These are phyloP conservation scores for Onchidella celtica DNA, from an alignment of 2,888 invertebrate species.

Conservation along the genomic window DNA sequence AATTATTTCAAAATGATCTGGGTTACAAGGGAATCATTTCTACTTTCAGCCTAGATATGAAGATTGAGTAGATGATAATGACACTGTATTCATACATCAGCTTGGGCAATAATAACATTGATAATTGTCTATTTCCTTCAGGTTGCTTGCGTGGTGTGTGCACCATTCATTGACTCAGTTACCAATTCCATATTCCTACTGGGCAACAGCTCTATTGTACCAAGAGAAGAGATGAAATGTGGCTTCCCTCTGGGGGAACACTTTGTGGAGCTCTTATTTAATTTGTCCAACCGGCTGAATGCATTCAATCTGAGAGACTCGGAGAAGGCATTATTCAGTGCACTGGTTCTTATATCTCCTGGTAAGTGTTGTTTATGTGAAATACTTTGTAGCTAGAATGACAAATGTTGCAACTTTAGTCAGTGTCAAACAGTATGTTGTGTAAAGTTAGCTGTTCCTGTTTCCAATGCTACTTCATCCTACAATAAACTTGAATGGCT, in stretches of 20 bases:
- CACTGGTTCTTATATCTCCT: conserved; percentile 78
- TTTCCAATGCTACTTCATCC: too few relatives aligned
- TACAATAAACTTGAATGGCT: too few relatives aligned
- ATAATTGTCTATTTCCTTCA: conserved; percentile 53
- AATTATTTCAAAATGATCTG: too few relatives aligned
- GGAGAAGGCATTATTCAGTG: conserved; percentile 79
- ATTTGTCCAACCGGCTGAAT: conserved; percentile 77
- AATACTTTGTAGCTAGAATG: too few relatives aligned
- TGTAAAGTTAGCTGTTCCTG: too few relatives aligned
- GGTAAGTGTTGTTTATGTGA: conserved; percentile 62
- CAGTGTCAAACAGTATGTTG: too few relatives aligned
- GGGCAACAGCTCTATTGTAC: conserved; percentile 70
- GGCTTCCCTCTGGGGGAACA: conserved; percentile 77
- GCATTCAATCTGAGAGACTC: conserved; percentile 75
- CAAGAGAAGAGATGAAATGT: conserved; percentile 76
- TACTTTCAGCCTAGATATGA: too few relatives aligned
- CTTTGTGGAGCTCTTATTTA: conserved; percentile 79
- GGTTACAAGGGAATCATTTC: too few relatives aligned
- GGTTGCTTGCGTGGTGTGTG: conserved; percentile 79
- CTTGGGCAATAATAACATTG: too few relatives aligned
- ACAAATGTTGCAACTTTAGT: too few relatives aligned
- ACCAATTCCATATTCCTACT: conserved; percentile 76
- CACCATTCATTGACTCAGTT: conserved; percentile 77
- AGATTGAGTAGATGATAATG: too few relatives aligned
- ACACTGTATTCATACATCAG: too few relatives aligned